phyloP scores from a whole-genome alignment of 1,140 invertebrate genomes.

The Formica exsecta region DNA sequence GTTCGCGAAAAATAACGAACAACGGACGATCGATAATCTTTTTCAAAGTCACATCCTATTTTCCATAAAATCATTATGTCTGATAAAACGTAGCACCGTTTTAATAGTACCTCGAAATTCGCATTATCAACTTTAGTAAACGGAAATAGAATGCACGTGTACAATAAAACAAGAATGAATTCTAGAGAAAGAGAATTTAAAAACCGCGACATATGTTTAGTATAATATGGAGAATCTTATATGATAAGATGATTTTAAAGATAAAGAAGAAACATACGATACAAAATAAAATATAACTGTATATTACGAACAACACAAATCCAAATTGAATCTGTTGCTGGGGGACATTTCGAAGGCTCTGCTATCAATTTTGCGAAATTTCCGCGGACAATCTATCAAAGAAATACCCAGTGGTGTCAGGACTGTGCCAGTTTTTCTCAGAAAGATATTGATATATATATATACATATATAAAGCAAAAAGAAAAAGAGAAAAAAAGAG shows the following conservation, averaged over 20 bases:
- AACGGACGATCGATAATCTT: neutral
- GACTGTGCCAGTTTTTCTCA: conserved; percentile 27
- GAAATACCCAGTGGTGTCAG: neutral
- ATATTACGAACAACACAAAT: neutral
- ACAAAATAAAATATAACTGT: neutral
- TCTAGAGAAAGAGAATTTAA: neutral
- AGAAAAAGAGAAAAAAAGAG: neutral
- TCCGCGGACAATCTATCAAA: conserved; percentile 40
- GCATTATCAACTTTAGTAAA: neutral
- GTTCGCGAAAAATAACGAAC: conserved; percentile 5
- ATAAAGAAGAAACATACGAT: neutral
- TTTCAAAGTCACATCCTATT: neutral
- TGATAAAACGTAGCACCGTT: neutral
- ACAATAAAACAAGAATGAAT: neutral
- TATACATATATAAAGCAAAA: neutral
- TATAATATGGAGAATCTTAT: conserved; percentile 11
- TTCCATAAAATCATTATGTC: neutral
- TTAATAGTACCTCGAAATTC: neutral
- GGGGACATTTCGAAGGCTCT: neutral
- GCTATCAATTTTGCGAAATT: conserved; percentile 36
- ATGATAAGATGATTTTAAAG: conserved; percentile 2
- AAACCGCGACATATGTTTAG: neutral
- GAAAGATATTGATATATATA: neutral
- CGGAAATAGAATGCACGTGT: neutral
- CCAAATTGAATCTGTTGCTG: conserved; percentile 39